These are phyloP conservation scores for Sesia apiformis DNA, from an alignment of 2,888 invertebrate species.

Conservation along the genomic window DNA sequence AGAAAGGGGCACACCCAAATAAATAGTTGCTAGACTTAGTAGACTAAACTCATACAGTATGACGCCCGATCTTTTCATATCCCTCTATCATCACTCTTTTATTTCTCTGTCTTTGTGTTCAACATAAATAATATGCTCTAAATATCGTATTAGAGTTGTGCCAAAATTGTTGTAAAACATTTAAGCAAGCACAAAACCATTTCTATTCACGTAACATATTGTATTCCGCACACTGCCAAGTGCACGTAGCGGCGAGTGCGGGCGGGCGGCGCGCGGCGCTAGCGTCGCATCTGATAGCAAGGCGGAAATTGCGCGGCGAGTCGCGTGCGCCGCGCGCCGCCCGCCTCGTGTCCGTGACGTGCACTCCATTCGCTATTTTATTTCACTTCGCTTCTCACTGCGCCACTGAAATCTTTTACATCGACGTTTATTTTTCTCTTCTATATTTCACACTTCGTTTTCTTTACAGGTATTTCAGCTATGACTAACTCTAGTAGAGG, in stretches of 20 bases:
- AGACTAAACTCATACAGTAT: too few species aligned
- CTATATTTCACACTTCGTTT: neutral
- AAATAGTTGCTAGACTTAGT: conserved; percentile 9
- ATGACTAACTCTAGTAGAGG: neutral
- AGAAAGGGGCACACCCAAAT: conserved; percentile 44
- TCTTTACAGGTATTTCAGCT: neutral
- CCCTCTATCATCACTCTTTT: too few species aligned
- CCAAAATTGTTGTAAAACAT: too few species aligned
- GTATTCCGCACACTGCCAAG: neutral
- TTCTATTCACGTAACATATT: neutral
- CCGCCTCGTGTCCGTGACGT: conserved; percentile 50
- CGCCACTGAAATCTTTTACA: conserved; percentile 36
- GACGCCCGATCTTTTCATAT: too few species aligned
- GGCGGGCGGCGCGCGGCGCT: conserved; percentile 25
- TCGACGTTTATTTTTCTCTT: neutral
- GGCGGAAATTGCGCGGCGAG: conserved; percentile 66
- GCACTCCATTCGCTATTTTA: conserved; percentile 53
- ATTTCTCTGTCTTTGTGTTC: too few species aligned
- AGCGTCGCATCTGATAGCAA: conserved; percentile 50
- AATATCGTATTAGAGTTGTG: too few species aligned
- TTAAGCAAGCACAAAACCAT: neutral
- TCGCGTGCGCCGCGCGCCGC: conserved; percentile 63
- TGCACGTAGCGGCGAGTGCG: neutral
- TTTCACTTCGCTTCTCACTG: conserved; percentile 40
- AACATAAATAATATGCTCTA: too few species aligned